Base-by-base conservation (phyloP, 2,113 vertebrate species). In the Dryoscopus gambensis region DNA sequence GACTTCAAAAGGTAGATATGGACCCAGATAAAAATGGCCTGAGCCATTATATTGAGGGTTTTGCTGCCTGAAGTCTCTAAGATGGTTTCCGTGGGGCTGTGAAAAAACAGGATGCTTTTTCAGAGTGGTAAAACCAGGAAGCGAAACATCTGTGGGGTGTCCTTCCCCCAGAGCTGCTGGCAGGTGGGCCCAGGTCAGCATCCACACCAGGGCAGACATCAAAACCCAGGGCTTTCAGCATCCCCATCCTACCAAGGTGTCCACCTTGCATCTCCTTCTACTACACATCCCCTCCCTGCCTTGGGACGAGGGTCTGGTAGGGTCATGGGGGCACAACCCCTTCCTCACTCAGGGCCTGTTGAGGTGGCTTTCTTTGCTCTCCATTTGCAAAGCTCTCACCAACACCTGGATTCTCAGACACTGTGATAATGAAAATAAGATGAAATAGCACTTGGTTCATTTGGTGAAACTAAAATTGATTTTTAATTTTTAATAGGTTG, bases 401-500 rank as follows among this genome's bases (percentile, higher is more conserved):
- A 55, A 31, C 35, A 69, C 42, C 55, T 4, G 5, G 39, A 39
- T 39, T 90, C 55, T 77, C 52, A 84, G 65, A 18, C 2, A 3
- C 74, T 20, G 30, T 9, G 37, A 37, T 89, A 94, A 89, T 92
- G 89, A 95, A 96, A 95, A 87, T 68, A 92, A 90, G 65, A 87
- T 68, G 69, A 92, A 95, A 94, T 44, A 91, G 62, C 2, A 1
- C 63, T 81, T 7, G 4, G 65, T 94, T 96, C 92, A 84, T 86
- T 93, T 89, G 77, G 65, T 81, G 86, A 92, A 93, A 81, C 77
- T 92, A 69, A 95, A 96, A 94, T 93, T 93, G 89, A 96, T 97
- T 96, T 93, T 95, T 96, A 95, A 96, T 97, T 96, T 96, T 97
- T 95, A 95, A 96, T 96, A 95, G 86, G 90, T 96, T 96, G 96